Evolutionary conservation across 2,888 invertebrate genomes (phyloP).

Genomic region (Ophion ellenae): DNA sequence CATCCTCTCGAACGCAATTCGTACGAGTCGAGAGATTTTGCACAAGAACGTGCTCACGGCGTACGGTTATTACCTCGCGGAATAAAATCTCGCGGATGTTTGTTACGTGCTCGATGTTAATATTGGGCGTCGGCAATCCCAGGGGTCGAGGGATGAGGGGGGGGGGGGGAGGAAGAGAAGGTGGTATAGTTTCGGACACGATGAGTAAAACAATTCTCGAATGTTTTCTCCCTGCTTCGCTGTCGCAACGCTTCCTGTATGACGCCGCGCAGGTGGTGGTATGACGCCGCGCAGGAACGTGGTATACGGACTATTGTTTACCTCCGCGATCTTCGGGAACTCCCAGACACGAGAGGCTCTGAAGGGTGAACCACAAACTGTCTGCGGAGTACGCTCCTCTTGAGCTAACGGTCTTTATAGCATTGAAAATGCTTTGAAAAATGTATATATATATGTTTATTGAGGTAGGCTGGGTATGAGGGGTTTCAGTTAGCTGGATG

Average conservation of each 20-base stretch:
- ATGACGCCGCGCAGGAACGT: too few relatives aligned
- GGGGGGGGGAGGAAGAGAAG: background rate
- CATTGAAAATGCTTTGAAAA: too few relatives aligned
- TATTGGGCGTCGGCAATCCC: slow-evolving; percentile 63
- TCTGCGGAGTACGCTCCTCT: too few relatives aligned
- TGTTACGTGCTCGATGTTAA: slow-evolving; percentile 76
- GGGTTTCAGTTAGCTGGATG: too few relatives aligned
- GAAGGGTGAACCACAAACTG: too few relatives aligned
- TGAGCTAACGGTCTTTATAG: too few relatives aligned
- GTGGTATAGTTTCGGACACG: slow-evolving; percentile 11
- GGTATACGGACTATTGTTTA: too few relatives aligned
- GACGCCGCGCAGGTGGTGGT: background rate
- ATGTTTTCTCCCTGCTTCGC: background rate
- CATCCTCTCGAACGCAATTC: slow-evolving; percentile 30
- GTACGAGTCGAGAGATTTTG: slow-evolving; percentile 72
- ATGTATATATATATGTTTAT: too few relatives aligned
- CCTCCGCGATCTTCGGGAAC: too few relatives aligned
- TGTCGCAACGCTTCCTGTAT: background rate
- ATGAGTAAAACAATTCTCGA: slow-evolving; percentile 23
- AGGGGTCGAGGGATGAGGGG: background rate
- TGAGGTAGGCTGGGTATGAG: too few relatives aligned
- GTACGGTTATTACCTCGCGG: slow-evolving; percentile 75
- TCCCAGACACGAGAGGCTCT: too few relatives aligned
- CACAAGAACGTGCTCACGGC: slow-evolving; percentile 72
- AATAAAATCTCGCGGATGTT: slow-evolving; percentile 75